Percentiles rank a stretch among this genome's conserved stretches.
Conservation (phyloP, 1,140 invertebrate species). For the Caligus rogercresseyi region DNA sequence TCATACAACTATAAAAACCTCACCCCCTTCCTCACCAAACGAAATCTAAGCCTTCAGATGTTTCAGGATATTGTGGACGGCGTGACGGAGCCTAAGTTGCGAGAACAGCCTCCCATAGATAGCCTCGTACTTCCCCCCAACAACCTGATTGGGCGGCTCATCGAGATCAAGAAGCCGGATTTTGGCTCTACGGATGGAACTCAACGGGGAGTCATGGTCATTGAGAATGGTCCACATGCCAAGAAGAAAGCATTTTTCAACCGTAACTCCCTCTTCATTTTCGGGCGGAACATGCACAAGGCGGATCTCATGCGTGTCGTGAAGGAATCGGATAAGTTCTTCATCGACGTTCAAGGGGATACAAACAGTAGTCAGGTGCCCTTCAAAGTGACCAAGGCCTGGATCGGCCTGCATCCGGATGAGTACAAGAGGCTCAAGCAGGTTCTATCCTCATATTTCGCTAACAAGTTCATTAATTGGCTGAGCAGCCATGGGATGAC, state of each 20-base stretch:
- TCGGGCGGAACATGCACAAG: slow-evolving; percentile 12
- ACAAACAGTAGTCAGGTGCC: slow-evolving; percentile 5
- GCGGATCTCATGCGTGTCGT: slow-evolving; percentile 7
- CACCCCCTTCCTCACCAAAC: not conserved
- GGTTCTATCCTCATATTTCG: not conserved
- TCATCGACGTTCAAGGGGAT: not conserved
- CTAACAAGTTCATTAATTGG: not conserved
- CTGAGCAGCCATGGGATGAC: not conserved
- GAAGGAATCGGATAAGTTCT: slow-evolving; percentile 2
- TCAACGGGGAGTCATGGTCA: not conserved
- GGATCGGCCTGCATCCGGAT: slow-evolving; percentile 4
- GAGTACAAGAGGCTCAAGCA: not conserved
- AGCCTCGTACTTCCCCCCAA: not conserved
- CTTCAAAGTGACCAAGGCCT: not conserved
- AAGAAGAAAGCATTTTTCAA: slow-evolving; percentile 7
- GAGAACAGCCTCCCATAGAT: not conserved
- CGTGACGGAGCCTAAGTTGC: too few relatives aligned
- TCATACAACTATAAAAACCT: not conserved
- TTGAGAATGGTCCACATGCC: not conserved
- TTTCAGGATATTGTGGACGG: not conserved
- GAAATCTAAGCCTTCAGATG: not conserved
- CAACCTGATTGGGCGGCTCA: not conserved
- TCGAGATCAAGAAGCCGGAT: slow-evolving; percentile 14
- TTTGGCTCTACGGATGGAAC: not conserved
- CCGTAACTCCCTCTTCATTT: not conserved